These are phyloP conservation scores for Drosophila sturtevanti DNA, from an alignment of 1,140 invertebrate species.

Conservation along the genomic window DNA sequence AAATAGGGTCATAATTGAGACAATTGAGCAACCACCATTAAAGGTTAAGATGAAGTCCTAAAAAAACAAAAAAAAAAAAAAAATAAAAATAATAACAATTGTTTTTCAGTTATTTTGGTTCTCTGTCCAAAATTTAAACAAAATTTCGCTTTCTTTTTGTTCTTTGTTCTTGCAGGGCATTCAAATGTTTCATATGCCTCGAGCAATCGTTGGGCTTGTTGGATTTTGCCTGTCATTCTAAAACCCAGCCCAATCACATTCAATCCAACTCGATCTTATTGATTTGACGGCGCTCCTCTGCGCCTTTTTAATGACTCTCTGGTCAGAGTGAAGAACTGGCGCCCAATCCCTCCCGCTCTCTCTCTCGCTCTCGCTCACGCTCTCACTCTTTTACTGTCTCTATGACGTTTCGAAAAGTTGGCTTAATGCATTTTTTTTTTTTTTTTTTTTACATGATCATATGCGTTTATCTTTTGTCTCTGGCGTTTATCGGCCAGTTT, in stretches of 20 bases:
- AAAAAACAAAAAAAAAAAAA: too few relatives aligned
- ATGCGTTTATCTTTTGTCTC: slow-evolving; percentile 77
- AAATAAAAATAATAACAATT: too few relatives aligned
- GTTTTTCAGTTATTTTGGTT: too few relatives aligned
- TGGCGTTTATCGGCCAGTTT: slow-evolving; percentile 63
- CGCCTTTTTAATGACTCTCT: slow-evolving; percentile 71
- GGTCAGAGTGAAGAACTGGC: slow-evolving; percentile 7
- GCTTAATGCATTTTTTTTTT: slow-evolving; percentile 79
- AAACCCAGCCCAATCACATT: slow-evolving; percentile 41
- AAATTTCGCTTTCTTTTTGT: too few relatives aligned
- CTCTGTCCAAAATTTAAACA: too few relatives aligned
- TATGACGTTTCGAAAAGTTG: slow-evolving; percentile 31
- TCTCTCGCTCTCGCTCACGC: slow-evolving; percentile 17
- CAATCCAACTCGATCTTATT: slow-evolving; percentile 49
- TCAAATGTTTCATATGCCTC: not conserved
- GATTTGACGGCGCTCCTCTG: slow-evolving; percentile 71
- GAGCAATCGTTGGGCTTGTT: slow-evolving; percentile 35
- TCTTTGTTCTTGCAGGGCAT: slow-evolving; percentile 31
- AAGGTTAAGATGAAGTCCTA: too few relatives aligned
- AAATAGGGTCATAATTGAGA: not conserved
- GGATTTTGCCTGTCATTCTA: slow-evolving; percentile 46
- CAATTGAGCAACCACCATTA: not conserved
- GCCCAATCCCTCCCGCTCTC: not conserved
- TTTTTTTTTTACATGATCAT: slow-evolving; percentile 82
- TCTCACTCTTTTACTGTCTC: slow-evolving; percentile 16